Evolutionary conservation across 2,113 vertebrate genomes (phyloP).

Genomic region (Mirounga angustirostris): DNA sequence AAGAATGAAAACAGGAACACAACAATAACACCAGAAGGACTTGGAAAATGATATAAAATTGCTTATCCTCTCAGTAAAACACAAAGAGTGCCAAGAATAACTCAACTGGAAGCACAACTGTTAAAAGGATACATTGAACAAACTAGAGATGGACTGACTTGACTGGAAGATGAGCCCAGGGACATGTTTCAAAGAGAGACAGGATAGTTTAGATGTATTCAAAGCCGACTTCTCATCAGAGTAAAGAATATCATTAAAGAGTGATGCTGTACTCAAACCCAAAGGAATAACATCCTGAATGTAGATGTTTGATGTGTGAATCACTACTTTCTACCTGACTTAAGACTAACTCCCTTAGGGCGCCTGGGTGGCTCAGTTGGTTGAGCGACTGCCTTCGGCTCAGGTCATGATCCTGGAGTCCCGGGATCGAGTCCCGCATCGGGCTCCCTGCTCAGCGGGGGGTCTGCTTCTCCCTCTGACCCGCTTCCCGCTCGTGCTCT

Average conservation of each 20-base stretch:
- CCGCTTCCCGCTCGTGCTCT: too few species aligned
- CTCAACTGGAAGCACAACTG: background rate
- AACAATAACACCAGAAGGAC: background rate
- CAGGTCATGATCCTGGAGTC: too few species aligned
- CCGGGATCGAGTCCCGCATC: too few species aligned
- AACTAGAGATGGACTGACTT: background rate
- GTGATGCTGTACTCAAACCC: background rate
- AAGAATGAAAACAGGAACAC: background rate
- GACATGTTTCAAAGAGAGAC: background rate
- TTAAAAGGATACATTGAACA: background rate
- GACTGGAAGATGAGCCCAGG: background rate
- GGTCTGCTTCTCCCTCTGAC: too few species aligned
- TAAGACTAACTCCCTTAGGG: background rate
- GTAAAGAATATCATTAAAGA: background rate
- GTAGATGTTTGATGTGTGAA: background rate
- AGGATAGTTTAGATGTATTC: background rate
- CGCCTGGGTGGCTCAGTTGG: too few species aligned
- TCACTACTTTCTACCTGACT: background rate
- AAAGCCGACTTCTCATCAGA: background rate
- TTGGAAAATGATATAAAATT: background rate
- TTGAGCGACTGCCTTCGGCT: too few species aligned
- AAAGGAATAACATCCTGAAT: background rate
- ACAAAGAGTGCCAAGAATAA: conserved; percentile 8
- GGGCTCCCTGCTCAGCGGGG: too few species aligned
- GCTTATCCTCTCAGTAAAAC: background rate